These are phyloP conservation scores for Hypocryptadius cinnamomeus DNA, from an alignment of 2,113 vertebrate genomes.

Conservation along the genomic window DNA sequence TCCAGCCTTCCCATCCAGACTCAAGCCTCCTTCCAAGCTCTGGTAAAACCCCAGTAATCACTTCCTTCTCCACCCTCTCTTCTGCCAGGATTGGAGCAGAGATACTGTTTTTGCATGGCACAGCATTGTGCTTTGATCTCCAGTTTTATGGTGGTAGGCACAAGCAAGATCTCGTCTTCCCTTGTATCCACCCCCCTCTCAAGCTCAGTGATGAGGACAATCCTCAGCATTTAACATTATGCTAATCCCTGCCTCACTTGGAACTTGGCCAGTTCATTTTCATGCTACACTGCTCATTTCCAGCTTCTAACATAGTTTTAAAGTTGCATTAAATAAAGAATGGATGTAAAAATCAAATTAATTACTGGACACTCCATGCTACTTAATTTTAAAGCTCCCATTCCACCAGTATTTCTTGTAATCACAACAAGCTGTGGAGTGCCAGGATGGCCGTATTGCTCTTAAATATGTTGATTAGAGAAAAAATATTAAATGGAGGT, in stretches of 20 bases:
- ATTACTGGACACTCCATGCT: slow-evolving; percentile 75
- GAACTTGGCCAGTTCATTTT: slow-evolving; percentile 63
- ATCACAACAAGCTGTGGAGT: slow-evolving; percentile 61
- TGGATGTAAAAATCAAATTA: slow-evolving; percentile 70
- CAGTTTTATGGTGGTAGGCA: accelerated
- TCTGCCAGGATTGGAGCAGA: neutral
- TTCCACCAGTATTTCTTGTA: slow-evolving; percentile 70
- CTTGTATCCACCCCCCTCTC: neutral
- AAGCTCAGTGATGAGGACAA: neutral
- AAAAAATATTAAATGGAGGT: neutral
- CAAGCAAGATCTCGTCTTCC: neutral
- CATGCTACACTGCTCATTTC: slow-evolving; percentile 48
- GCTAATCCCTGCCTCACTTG: slow-evolving; percentile 50
- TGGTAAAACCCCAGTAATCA: neutral
- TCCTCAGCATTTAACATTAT: slow-evolving; percentile 20
- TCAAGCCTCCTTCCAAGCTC: neutral
- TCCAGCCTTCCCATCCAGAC: neutral
- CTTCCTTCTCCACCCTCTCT: neutral
- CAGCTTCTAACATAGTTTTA: slow-evolving; percentile 59
- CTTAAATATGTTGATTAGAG: slow-evolving; percentile 33
- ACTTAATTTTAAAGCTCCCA: slow-evolving; percentile 74
- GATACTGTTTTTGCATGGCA: neutral
- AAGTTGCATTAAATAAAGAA: slow-evolving; percentile 72
- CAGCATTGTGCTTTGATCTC: neutral
- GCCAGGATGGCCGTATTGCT: neutral